Evolutionary conservation across 1,140 invertebrate species (phyloP).

Genomic region (Tetraneura akinire): DNA sequence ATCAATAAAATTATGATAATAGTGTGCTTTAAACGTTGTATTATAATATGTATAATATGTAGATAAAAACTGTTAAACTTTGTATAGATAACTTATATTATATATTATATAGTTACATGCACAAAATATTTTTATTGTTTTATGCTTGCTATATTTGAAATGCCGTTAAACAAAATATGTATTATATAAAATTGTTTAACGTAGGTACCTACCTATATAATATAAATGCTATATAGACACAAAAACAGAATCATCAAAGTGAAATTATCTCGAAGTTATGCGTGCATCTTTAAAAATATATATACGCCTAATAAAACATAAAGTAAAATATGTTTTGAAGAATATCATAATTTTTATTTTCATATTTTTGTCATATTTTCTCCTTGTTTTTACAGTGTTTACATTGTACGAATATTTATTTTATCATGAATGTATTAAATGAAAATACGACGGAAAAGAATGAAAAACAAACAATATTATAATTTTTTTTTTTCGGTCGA

Average conservation of each 20-base stretch:
- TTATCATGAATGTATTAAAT: conserved; percentile 4
- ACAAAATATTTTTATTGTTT: too few species aligned
- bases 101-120: too few species aligned
- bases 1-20: too few species aligned
- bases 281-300: neutral
- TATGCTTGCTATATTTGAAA: neutral
- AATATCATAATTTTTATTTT: neutral
- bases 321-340: conserved; percentile 11
- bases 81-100: too few species aligned
- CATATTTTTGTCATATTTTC: neutral
- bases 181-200: neutral
- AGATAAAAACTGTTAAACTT: too few species aligned
- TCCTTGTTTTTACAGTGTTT: neutral
- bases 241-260: neutral
- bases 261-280: conserved; percentile 16
- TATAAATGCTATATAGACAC: too few species aligned
- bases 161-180: neutral
- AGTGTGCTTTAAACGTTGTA: too few species aligned
- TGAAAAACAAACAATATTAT: conserved; percentile 25
- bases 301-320: neutral
- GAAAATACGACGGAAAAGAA: conserved; percentile 3
- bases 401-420: conserved; percentile 1
- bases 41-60: too few species aligned
- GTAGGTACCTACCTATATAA: too few species aligned
- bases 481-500: neutral